Conservation (phyloP, 2,888 invertebrate species). For the Macrosiphum euphorbiae region DNA sequence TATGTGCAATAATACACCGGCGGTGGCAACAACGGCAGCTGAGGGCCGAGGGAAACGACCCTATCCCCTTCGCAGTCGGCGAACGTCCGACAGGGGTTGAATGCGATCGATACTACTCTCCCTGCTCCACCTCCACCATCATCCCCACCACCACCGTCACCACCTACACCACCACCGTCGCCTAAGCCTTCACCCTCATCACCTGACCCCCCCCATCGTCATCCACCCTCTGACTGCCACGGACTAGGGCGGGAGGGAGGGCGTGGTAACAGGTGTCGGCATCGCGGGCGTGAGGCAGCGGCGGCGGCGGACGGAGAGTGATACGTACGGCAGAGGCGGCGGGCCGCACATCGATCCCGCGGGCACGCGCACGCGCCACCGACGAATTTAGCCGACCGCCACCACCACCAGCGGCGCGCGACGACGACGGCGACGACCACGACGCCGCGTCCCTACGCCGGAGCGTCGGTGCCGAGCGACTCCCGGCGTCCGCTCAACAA, state of each 20-base stretch:
- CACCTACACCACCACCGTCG: background rate
- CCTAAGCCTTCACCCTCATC: background rate
- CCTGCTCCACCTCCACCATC: background rate
- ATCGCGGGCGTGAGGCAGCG: conserved; percentile 41
- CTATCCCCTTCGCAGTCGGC: conserved; percentile 8
- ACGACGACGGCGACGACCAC: conserved; percentile 16
- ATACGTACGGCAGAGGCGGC: conserved; percentile 34
- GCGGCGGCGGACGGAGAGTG: conserved; percentile 26
- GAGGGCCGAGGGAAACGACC: conserved; percentile 9
- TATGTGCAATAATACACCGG: conserved; percentile 41
- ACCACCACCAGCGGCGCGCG: conserved; percentile 53
- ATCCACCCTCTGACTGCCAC: background rate
- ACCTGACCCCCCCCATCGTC: background rate
- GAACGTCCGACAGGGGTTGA: conserved; percentile 39
- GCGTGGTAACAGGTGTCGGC: conserved; percentile 63
- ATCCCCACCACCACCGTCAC: background rate
- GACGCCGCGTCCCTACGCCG: conserved; percentile 36
- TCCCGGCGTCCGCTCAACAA: conserved; percentile 61
- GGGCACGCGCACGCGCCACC: conserved; percentile 40
- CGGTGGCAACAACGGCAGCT: background rate
- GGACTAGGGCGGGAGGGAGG: background rate
- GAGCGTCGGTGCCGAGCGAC: conserved; percentile 34
- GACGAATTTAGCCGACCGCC: conserved; percentile 18
- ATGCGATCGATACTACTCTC: conserved; percentile 51
- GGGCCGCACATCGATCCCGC: conserved; percentile 65